Conservation (phyloP, 2,113 vertebrate species). For the Elachura formosa region DNA sequence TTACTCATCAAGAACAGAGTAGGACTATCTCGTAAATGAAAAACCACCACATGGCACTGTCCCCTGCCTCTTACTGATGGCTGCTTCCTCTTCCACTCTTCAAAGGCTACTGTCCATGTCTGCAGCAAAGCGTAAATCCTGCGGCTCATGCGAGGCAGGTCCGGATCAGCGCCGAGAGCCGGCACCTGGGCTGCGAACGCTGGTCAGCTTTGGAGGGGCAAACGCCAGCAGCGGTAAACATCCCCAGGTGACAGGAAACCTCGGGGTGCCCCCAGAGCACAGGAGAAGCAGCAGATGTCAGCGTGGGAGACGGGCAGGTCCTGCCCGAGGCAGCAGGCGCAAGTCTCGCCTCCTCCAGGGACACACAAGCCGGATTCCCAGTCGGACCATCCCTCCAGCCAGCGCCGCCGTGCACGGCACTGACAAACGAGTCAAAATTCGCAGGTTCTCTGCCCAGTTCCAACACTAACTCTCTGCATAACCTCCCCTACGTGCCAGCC, state of each 20-base stretch:
- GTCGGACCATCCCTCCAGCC: neutral
- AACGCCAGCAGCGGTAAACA: neutral
- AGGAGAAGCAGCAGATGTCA: neutral
- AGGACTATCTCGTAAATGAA: conserved; percentile 3
- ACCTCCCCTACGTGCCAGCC: neutral
- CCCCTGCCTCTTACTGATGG: conserved; percentile 19
- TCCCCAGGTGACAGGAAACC: neutral
- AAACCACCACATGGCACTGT: conserved; percentile 9
- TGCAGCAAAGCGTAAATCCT: neutral
- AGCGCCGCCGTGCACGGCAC: fast-evolving
- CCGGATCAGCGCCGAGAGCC: neutral
- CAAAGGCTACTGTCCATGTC: conserved; percentile 10
- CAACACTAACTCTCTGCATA: neutral
- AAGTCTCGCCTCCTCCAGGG: neutral
- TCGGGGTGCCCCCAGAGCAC: neutral
- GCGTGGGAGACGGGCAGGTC: neutral
- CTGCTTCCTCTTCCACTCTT: conserved; percentile 10
- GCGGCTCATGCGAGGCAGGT: neutral
- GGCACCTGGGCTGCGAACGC: neutral
- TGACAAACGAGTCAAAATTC: neutral
- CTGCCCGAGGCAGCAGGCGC: neutral
- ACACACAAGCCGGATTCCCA: neutral
- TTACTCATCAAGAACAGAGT: conserved; percentile 50
- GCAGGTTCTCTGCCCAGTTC: neutral
- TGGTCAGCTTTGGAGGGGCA: neutral